Evolutionary conservation across 2,113 vertebrate genomes (phyloP).

Genomic region (Ornithorhynchus anatinus): DNA sequence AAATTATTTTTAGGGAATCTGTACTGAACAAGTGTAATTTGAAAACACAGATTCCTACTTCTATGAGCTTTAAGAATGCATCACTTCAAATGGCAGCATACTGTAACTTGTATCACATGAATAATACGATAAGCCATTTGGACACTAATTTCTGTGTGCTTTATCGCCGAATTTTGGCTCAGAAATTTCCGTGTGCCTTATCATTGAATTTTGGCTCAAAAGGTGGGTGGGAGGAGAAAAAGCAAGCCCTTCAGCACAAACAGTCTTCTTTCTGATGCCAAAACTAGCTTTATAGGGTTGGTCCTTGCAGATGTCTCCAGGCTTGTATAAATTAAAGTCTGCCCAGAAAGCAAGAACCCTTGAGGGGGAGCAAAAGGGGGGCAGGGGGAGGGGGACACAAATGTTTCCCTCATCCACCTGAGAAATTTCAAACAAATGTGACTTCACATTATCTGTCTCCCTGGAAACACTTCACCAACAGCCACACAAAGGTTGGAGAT

Average conservation of each 20-base stretch:
- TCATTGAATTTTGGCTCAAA: conserved; percentile 2
- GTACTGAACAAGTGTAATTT: not conserved
- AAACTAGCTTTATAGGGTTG: not conserved
- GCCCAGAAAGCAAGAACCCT: not conserved
- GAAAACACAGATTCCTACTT: not conserved
- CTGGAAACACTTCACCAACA: no score
- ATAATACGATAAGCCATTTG: conserved; percentile 10
- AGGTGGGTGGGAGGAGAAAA: not conserved
- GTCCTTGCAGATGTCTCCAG: not conserved
- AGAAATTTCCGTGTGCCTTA: not conserved
- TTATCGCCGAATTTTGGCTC: not conserved
- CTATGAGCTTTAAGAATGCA: not conserved
- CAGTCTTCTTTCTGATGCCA: not conserved
- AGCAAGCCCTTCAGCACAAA: conserved; percentile 1
- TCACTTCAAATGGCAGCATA: not conserved
- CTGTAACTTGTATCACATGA: not conserved
- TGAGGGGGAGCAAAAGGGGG: not conserved
- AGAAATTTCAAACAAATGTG: not conserved
- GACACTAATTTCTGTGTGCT: not conserved
- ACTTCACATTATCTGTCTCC: not conserved
- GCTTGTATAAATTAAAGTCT: not conserved
- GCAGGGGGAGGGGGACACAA: no score
- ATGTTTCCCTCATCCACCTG: not conserved
- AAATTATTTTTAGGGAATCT: not conserved
- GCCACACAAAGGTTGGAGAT: no score